phyloP scores from a whole-genome alignment of 1,140 invertebrate species.

The Leptoteleia sp. region DNA sequence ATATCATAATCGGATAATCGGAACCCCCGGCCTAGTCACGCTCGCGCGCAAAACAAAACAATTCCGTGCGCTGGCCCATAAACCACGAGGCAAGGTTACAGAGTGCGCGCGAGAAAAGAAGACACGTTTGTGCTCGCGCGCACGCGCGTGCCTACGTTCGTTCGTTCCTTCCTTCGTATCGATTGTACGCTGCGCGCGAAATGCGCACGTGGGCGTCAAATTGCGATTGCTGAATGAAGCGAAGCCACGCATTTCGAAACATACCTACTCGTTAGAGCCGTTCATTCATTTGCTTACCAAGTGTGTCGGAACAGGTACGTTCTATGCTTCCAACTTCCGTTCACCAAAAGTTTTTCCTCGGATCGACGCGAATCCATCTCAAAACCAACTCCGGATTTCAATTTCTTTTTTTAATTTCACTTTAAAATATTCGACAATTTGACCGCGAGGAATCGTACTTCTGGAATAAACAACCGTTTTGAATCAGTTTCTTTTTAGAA shows the following conservation, averaged over 20 bases:
- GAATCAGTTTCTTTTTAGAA: too few species aligned
- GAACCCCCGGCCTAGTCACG: constrained; percentile 72
- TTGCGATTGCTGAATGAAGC: constrained; percentile 64
- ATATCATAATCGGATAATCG: constrained; percentile 74
- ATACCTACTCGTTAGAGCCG: constrained; percentile 38
- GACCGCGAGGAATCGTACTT: too few species aligned
- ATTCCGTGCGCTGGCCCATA: constrained; percentile 57
- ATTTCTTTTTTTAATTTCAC: too few species aligned
- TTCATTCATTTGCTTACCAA: constrained; percentile 62
- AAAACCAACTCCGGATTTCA: too few species aligned
- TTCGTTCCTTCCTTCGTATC: constrained; percentile 36
- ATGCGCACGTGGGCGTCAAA: constrained; percentile 64
- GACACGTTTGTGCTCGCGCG: constrained; percentile 20
- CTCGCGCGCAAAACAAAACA: constrained; percentile 61
- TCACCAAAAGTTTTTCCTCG: too few species aligned
- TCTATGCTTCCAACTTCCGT: constrained; percentile 25
- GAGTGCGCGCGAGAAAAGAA: constrained; percentile 43
- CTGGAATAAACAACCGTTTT: too few species aligned
- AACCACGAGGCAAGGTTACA: constrained; percentile 67
- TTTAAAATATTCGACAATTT: too few species aligned
- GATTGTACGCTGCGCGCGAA: constrained; percentile 55
- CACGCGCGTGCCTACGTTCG: constrained; percentile 51
- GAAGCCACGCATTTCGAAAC: constrained; percentile 61
- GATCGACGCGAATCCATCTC: too few species aligned
- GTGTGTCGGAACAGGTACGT: constrained; percentile 35